These are phyloP conservation scores for Actinemys pallida DNA, from an alignment of 2,113 vertebrate species.

Conservation along the genomic window DNA sequence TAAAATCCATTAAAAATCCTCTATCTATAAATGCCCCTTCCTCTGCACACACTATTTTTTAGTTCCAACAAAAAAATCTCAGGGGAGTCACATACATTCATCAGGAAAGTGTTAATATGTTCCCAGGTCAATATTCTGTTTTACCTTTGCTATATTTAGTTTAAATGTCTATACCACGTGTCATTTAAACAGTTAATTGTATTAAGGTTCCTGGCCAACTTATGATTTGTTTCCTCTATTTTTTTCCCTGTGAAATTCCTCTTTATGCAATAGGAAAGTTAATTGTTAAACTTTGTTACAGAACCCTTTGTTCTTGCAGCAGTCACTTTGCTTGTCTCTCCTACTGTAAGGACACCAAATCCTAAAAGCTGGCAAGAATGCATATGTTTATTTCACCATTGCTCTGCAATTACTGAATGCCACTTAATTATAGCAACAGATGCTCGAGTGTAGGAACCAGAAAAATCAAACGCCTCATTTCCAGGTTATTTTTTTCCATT, in stretches of 20 bases:
- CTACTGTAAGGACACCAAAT: slow-evolving; percentile 88
- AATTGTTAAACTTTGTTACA: slow-evolving; percentile 79
- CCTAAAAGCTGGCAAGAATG: slow-evolving; percentile 89
- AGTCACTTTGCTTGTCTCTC: slow-evolving; percentile 85
- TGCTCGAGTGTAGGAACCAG: slow-evolving; percentile 96
- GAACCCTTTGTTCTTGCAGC: slow-evolving; percentile 83
- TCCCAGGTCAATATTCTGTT: slow-evolving; percentile 23
- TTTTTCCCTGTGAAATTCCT: slow-evolving; percentile 52
- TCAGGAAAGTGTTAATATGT: slow-evolving; percentile 25
- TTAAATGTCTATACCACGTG: background rate
- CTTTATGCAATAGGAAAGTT: slow-evolving; percentile 74
- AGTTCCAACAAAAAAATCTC: slow-evolving; percentile 13
- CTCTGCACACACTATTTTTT: slow-evolving; percentile 4
- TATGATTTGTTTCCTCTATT: background rate
- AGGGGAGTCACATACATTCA: slow-evolving; percentile 4
- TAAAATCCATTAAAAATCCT: background rate
- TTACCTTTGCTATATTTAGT: slow-evolving; percentile 22
- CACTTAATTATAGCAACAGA: slow-evolving; percentile 99
- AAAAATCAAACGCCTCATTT: slow-evolving; percentile 96
- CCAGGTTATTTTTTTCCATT: slow-evolving; percentile 99
- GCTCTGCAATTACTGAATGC: slow-evolving; percentile 99
- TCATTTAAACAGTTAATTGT: background rate
- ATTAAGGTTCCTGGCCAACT: background rate
- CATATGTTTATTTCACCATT: slow-evolving; percentile 96
- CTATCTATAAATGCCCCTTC: background rate